Percentiles rank a stretch among this genome's conserved stretches.
Conservation (phyloP, 2,113 vertebrate species). For the Pogonocichla stellata region DNA sequence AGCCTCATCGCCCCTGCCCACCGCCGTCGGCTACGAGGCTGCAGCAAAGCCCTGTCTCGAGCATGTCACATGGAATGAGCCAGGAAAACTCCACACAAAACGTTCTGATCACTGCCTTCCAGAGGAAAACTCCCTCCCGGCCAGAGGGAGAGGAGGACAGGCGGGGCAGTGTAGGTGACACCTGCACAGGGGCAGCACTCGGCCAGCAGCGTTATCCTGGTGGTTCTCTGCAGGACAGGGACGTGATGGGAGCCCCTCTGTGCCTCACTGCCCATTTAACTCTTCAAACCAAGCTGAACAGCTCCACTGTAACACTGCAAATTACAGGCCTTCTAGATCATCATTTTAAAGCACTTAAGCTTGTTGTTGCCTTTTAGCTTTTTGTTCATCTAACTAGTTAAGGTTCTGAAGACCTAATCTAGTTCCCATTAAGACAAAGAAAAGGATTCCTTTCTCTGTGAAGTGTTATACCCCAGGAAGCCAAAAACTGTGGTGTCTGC, state of each 20-base stretch:
- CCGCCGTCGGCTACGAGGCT: slow-evolving; percentile 57
- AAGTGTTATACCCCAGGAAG: not conserved
- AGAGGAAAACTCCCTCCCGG: not conserved
- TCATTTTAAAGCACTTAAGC: not conserved
- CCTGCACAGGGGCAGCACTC: not conserved
- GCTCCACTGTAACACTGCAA: not conserved
- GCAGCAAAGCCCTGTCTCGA: slow-evolving; percentile 7
- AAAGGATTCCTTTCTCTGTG: not conserved
- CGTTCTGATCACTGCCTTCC: not conserved
- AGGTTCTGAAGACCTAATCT: slow-evolving; percentile 6
- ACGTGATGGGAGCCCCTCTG: not conserved
- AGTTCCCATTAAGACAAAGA: not conserved
- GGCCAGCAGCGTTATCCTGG: not conserved
- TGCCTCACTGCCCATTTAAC: not conserved
- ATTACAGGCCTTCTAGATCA: not conserved
- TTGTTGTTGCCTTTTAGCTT: not conserved
- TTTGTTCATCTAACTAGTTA: slow-evolving; percentile 11
- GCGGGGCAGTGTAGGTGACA: not conserved
- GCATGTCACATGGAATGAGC: slow-evolving; percentile 41
- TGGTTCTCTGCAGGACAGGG: not conserved
- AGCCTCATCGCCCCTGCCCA: slow-evolving; percentile 27
- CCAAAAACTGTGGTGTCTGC: not conserved
- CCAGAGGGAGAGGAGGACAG: not conserved
- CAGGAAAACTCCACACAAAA: slow-evolving; percentile 27
- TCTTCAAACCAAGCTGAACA: not conserved